A percentile compares a stretch with the other conserved stretches of the same genome.
Evolutionary conservation across 2,797 vertebrate genomes (phyloP).

Genomic region (Sebastes trivittatus): DNA sequence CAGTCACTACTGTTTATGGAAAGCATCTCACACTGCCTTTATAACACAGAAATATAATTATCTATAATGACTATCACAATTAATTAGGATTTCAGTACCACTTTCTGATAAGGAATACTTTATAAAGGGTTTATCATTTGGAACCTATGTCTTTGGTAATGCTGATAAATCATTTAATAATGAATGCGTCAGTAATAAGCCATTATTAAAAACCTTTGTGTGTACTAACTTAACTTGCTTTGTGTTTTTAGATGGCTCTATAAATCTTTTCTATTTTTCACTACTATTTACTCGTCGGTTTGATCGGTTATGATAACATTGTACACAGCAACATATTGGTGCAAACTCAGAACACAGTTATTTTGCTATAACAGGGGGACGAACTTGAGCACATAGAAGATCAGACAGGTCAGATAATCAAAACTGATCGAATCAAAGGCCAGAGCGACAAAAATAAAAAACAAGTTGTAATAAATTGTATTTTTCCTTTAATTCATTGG

Average conservation of each 20-base stretch:
- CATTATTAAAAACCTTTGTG: not conserved
- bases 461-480: not conserved
- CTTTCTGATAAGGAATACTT: slow-evolving; percentile 16
- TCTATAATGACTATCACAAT: slow-evolving; percentile 4
- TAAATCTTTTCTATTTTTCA: not conserved
- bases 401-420: not conserved
- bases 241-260: not conserved
- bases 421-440: not conserved
- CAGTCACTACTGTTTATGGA: slow-evolving; percentile 1
- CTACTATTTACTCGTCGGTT: not conserved
- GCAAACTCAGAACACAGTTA: not conserved
- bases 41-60: not conserved
- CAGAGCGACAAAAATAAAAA: not conserved
- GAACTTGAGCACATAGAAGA: not conserved
- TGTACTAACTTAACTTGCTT: not conserved
- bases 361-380: not conserved
- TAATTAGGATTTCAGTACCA: not conserved
- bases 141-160: slow-evolving; percentile 1
- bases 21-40: not conserved
- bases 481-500: not conserved
- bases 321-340: not conserved
- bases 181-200: not conserved
- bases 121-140: not conserved
- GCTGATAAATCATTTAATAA: not conserved
- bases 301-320: not conserved